Evolutionary conservation across 2,888 invertebrate genomes (phyloP), one percentile per base, ranked within the genome.

Genomic region (Plagodis dolabraria): DNA sequence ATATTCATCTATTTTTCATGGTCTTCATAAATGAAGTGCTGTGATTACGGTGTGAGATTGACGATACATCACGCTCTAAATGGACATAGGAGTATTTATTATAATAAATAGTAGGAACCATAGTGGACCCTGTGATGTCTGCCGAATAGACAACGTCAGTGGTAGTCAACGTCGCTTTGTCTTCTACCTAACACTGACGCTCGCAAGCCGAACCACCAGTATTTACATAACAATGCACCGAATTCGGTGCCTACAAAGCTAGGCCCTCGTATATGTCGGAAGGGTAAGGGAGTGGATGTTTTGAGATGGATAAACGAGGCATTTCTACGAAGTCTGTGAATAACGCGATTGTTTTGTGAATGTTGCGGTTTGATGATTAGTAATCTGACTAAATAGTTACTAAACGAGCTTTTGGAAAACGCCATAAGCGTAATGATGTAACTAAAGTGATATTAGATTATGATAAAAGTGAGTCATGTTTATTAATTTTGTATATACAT

Each of bases 221-320:
- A 91, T 92, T 92, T 92, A 87, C 91, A 92, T 92, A 85, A 92
- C 90, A 92, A 92, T 92, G 83, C 84, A 78, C 76, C 79, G 81
- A 85, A 86, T 84, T 85, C 86, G 86, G 88, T 85, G 87, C 81
- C 83, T 85, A 82, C 81, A 70, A 67, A 70, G 66, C 61, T 50
- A 59, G 53, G 53, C 57, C 60, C 55, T 60, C 58, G 51, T 36
- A 59, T 62, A 64, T 65, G 63, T 55, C 50, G 44, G 46, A 64
- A 53, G 52, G 55, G 53, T 58, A 52, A 55, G 53, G 35, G 51
- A 48, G 47, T 47, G 34, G 45, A 55, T 47, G 44, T 61, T 61
- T 61, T 61, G 56, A 61, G 42, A 61, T 61, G 49, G 52, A 60
- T 60, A 55, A 48, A 46, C 48, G 52, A 50, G 11, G 38, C 34